These are phyloP conservation scores for Dendroctonus ponderosae DNA, from an alignment of 1,140 invertebrate genomes.

Conservation along the genomic window DNA sequence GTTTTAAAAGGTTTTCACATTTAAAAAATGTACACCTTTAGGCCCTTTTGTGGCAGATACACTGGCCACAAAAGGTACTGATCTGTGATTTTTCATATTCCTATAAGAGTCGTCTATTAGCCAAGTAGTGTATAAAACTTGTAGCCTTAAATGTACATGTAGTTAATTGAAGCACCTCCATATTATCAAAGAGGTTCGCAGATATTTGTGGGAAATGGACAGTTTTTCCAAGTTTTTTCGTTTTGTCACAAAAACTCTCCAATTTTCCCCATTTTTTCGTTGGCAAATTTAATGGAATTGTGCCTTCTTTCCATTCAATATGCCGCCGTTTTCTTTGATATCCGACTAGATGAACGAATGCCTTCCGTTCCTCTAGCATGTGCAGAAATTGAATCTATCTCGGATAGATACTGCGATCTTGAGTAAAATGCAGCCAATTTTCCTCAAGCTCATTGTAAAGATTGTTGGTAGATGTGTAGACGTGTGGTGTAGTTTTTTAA, in stretches of 20 bases:
- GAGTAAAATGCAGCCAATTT: constrained; percentile 12
- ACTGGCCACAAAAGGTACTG: constrained; percentile 12
- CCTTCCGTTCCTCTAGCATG: background rate
- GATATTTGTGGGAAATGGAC: no score
- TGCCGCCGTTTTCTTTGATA: no score
- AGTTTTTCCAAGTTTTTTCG: no score
- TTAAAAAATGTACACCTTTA: background rate
- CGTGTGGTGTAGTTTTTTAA: background rate
- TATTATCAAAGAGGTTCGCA: no score
- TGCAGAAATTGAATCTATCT: background rate
- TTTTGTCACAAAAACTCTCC: no score
- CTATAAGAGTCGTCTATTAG: background rate
- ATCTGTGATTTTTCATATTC: constrained; percentile 10
- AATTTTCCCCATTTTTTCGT: no score
- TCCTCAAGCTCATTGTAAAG: background rate
- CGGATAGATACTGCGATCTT: background rate
- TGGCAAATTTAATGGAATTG: no score
- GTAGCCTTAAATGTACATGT: no score
- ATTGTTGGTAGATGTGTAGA: constrained; percentile 20
- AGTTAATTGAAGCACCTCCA: no score
- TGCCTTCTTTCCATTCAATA: no score
- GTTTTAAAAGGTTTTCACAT: no score
- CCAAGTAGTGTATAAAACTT: no score
- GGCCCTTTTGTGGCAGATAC: constrained; percentile 7
- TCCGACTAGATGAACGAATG: background rate